Evolutionary conservation across 1,140 invertebrate genomes (phyloP).

Genomic region (Saccostrea echinata): DNA sequence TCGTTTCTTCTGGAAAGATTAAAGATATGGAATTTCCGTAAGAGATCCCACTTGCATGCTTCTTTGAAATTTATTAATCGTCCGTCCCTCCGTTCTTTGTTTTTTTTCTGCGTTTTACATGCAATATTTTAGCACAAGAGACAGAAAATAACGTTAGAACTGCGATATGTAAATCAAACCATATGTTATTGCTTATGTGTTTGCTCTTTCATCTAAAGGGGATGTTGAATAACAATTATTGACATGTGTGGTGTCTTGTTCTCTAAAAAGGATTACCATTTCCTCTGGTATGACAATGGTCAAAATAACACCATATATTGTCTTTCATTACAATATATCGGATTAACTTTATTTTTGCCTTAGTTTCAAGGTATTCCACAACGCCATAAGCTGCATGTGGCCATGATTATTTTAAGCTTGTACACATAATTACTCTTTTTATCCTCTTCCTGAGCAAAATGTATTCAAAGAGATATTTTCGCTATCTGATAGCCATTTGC

Average conservation of each 20-base stretch:
- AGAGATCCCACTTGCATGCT: background rate
- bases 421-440: slow-evolving; percentile 18
- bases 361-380: background rate
- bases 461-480: slow-evolving; percentile 25
- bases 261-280: background rate
- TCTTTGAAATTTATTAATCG: background rate
- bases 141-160: background rate
- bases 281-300: background rate
- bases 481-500: slow-evolving; percentile 31
- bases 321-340: background rate
- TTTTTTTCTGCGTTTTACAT: background rate
- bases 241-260: background rate
- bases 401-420: slow-evolving; percentile 19
- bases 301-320: background rate
- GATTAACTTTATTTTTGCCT: background rate
- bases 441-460: background rate
- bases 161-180: background rate
- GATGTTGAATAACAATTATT: slow-evolving; percentile 13
- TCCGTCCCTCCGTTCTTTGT: background rate
- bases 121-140: too few species aligned
- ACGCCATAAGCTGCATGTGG: background rate
- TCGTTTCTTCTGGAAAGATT: background rate
- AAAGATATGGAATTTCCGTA: background rate
- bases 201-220: background rate
- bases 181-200: slow-evolving; percentile 14